These are phyloP conservation scores for Ploceus nigricollis DNA, from an alignment of 2,113 vertebrate species.

Conservation along the genomic window DNA sequence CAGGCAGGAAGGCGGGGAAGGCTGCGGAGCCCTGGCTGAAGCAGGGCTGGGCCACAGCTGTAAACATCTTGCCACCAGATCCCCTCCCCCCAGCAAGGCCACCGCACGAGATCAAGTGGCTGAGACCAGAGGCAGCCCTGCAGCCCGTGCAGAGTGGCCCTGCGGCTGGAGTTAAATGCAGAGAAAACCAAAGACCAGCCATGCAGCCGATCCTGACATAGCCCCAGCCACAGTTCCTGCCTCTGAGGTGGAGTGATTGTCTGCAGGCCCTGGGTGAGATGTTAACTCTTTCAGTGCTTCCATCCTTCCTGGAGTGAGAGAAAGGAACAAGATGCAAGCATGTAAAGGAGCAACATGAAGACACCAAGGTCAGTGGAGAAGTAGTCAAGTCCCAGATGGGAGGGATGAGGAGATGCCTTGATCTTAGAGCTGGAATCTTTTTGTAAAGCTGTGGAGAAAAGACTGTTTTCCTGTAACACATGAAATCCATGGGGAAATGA, in stretches of 20 bases:
- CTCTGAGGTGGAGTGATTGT: too few relatives aligned
- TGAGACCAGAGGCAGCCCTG: neutral
- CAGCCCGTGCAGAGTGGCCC: too few relatives aligned
- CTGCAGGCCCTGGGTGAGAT: too few relatives aligned
- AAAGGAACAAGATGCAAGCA: too few relatives aligned
- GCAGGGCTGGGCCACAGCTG: neutral
- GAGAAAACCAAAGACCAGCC: too few relatives aligned
- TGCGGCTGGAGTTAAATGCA: too few relatives aligned
- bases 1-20: neutral
- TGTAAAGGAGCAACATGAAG: too few relatives aligned
- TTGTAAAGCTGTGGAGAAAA: neutral
- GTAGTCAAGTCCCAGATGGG: neutral
- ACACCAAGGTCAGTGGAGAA: too few relatives aligned
- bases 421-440: neutral
- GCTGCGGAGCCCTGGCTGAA: neutral
- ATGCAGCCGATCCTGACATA: too few relatives aligned
- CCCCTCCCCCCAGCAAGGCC: neutral
- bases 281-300: too few relatives aligned
- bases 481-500: neutral
- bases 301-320: too few relatives aligned
- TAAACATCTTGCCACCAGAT: neutral
- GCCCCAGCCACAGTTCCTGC: too few relatives aligned
- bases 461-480: neutral
- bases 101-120: rapidly evolving
- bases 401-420: neutral